A percentile compares a stretch with the other conserved stretches of the same genome.
Conservation (phyloP, 2,888 invertebrate genomes). For the Brachylomia viminalis region DNA sequence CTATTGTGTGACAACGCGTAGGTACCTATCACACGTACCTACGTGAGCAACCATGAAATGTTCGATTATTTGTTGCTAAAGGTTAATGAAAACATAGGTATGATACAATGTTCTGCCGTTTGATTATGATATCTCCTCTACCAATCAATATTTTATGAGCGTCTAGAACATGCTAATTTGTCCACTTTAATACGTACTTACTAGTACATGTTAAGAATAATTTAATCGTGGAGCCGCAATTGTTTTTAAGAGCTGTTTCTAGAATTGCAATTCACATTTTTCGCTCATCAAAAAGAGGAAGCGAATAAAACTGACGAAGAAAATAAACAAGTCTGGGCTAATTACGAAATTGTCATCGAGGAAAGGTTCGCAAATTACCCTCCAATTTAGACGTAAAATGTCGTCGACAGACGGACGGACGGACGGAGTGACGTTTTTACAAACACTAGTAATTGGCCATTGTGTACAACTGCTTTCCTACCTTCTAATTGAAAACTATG, state of each 20-base stretch:
- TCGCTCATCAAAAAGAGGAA: conserved; percentile 49
- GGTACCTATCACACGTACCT: conserved; percentile 27
- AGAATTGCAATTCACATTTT: conserved; percentile 37
- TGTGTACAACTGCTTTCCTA: conserved; percentile 68
- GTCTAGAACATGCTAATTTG: conserved; percentile 7
- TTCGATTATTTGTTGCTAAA: conserved; percentile 48
- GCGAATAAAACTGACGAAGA: conserved; percentile 56
- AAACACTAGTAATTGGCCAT: conserved; percentile 78
- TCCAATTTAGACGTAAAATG: conserved; percentile 85
- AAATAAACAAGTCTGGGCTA: conserved; percentile 80
- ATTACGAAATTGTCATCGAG: conserved; percentile 83
- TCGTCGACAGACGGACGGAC: conserved; percentile 65
- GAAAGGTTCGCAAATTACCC: conserved; percentile 79
- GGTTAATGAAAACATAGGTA: conserved; percentile 53
- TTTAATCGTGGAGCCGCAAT: background rate
- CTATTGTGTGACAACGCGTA: conserved; percentile 39
- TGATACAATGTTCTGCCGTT: conserved; percentile 46
- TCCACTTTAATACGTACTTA: background rate
- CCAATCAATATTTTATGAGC: conserved; percentile 35
- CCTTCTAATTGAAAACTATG: conserved; percentile 73
- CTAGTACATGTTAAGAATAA: background rate
- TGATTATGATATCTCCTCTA: conserved; percentile 35
- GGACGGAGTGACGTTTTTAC: conserved; percentile 75
- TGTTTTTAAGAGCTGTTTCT: conserved; percentile 6
- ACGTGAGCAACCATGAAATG: conserved; percentile 60